These are phyloP conservation scores for Psylliodes chrysocephalus DNA, from an alignment of 2,888 invertebrate genomes.

Conservation along the genomic window DNA sequence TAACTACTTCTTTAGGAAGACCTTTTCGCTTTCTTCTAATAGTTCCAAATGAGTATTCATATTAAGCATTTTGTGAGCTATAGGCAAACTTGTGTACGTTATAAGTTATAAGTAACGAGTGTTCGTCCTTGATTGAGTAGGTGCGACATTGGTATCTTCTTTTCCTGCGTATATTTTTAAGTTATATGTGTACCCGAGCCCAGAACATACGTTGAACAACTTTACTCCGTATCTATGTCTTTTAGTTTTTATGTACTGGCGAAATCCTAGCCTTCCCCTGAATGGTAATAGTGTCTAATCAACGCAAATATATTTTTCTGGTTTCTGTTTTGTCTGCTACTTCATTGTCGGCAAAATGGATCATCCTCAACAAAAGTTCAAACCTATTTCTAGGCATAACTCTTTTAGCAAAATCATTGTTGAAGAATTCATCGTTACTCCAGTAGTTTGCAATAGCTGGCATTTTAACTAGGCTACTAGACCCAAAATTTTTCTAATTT, in stretches of 20 bases:
- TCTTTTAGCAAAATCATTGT: background rate
- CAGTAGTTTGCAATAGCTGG: slow-evolving; percentile 13
- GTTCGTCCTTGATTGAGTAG: background rate
- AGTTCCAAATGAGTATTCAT: background rate
- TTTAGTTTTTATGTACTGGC: no score
- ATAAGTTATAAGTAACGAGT: background rate
- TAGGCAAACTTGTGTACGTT: background rate
- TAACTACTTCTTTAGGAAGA: background rate
- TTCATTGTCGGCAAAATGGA: no score
- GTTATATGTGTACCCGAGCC: no score
- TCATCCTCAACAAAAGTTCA: no score
- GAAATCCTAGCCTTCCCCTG: no score
- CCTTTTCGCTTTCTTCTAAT: background rate
- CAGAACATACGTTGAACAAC: no score
- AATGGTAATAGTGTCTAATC: slow-evolving; percentile 37
- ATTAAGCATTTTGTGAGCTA: background rate
- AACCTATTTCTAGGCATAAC: background rate
- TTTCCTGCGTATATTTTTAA: background rate
- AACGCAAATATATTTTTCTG: no score
- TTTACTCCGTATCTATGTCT: no score
- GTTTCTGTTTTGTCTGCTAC: no score
- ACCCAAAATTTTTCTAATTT: slow-evolving; percentile 17
- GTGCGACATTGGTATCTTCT: slow-evolving; percentile 1
- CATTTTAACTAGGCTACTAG: slow-evolving; percentile 25
- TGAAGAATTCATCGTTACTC: slow-evolving; percentile 3